Percentiles rank a stretch among this genome's conserved stretches.
These are phyloP conservation scores for Dasysyrphus tricinctus DNA, from an alignment of 2,888 invertebrate genomes.

Conservation along the genomic window DNA sequence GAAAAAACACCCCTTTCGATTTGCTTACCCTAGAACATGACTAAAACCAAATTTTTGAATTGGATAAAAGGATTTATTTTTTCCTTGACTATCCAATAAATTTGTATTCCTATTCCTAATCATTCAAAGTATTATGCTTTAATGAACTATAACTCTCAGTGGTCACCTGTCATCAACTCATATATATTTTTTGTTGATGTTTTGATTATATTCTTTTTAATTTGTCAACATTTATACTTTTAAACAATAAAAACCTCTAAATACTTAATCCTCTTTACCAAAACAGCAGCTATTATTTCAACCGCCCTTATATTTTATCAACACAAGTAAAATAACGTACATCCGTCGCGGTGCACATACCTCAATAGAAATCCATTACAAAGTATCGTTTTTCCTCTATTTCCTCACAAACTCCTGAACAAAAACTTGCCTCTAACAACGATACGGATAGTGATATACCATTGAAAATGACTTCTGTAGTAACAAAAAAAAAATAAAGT, in stretches of 20 bases:
- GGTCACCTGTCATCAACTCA: no score
- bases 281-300: not conserved
- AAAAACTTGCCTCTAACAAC: conserved; percentile 4
- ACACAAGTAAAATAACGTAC: not conserved
- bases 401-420: not conserved
- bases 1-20: no score
- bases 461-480: conserved; percentile 23
- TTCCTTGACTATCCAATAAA: no score
- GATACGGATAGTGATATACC: conserved; percentile 25
- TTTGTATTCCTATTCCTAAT: no score
- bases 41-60: no score
- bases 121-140: no score
- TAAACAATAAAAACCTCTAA: not conserved
- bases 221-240: not conserved
- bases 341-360: no score
- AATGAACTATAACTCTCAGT: no score
- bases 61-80: no score
- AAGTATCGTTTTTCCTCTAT: conserved; percentile 6
- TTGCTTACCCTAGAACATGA: no score
- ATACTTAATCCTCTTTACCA: not conserved
- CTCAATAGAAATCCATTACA: not conserved
- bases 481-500: conserved; percentile 1
- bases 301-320: not conserved
- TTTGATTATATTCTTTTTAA: no score
- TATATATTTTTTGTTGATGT: no score